A percentile compares a stretch with the other conserved stretches of the same genome.
Evolutionary conservation across 64 coral and sea anemone species (phyloP).

Genomic region (Exaiptasia diaphana): DNA sequence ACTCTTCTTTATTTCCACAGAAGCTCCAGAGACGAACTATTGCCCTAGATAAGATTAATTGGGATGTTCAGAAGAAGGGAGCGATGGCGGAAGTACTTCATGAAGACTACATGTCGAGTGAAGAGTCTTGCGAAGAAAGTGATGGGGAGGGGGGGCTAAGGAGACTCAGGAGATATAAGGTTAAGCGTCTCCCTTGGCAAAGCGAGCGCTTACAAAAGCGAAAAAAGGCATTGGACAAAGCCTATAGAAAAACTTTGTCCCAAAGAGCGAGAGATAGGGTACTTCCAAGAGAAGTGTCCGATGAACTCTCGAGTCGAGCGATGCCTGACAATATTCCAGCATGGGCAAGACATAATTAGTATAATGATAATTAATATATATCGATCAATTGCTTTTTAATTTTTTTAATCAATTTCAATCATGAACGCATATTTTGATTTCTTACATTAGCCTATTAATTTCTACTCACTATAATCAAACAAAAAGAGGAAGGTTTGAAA

Average conservation of each 20-base stretch:
- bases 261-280: background rate
- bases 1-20: too few species aligned
- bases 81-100: background rate
- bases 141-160: background rate
- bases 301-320: background rate
- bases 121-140: background rate
- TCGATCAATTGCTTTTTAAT: too few species aligned
- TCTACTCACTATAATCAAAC: too few species aligned
- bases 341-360: too few species aligned
- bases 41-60: background rate
- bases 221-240: background rate
- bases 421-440: too few species aligned
- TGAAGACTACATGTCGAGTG: background rate
- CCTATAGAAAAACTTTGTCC: background rate
- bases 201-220: background rate
- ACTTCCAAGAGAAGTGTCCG: background rate
- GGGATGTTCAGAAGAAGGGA: background rate
- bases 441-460: too few species aligned
- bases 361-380: too few species aligned
- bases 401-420: too few species aligned
- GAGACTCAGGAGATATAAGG: background rate
- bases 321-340: background rate
- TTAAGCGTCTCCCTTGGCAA: background rate
- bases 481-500: too few species aligned
- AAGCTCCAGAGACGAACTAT: too few species aligned